phyloP scores from a whole-genome alignment of 2,888 invertebrate species.

The Heterodera filipjevi region DNA sequence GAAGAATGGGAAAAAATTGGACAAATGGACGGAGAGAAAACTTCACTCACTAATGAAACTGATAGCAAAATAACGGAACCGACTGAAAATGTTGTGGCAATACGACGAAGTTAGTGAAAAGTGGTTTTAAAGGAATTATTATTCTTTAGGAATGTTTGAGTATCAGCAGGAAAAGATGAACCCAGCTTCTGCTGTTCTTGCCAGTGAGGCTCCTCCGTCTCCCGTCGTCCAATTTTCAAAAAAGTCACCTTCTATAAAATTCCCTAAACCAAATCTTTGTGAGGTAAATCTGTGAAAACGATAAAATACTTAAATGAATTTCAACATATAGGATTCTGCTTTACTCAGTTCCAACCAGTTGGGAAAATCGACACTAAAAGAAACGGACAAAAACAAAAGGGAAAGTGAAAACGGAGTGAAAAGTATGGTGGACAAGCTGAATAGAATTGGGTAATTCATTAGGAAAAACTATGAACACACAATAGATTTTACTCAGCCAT shows the following conservation, averaged over 20 bases:
- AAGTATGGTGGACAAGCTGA: constrained; percentile 11
- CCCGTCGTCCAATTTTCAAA: background rate
- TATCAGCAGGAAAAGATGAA: background rate
- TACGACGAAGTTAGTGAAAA: background rate
- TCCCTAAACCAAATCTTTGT: constrained; percentile 1
- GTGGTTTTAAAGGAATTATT: background rate
- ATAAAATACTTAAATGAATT: background rate
- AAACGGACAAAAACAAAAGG: background rate
- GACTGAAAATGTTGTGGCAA: background rate
- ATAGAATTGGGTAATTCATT: background rate
- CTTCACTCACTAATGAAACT: background rate
- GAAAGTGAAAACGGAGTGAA: background rate
- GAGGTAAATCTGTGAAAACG: background rate
- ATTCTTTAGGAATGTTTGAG: background rate
- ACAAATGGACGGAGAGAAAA: background rate
- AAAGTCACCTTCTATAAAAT: background rate
- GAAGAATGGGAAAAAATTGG: background rate
- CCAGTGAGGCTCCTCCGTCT: background rate
- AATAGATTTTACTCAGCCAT: background rate
- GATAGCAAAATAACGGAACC: background rate
- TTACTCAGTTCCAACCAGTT: background rate
- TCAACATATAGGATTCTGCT: background rate
- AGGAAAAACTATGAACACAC: background rate
- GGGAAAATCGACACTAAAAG: background rate
- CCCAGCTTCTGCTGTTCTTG: background rate